Base-by-base conservation (phyloP, 2,888 invertebrate species). In the Protula sp. region DNA sequence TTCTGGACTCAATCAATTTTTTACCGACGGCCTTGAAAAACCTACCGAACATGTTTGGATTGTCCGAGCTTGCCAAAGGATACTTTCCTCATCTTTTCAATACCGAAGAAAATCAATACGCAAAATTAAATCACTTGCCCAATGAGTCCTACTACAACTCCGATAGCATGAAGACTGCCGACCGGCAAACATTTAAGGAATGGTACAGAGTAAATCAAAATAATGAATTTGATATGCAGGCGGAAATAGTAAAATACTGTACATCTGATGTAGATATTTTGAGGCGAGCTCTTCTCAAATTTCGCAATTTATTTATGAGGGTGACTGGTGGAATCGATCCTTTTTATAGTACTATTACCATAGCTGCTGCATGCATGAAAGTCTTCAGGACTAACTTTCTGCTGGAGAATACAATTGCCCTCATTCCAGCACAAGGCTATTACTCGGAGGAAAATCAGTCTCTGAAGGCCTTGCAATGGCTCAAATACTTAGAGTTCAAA, bases 1-100 rank as follows among this genome's bases (percentile, higher is more conserved):
- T 56, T n/a, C n/a, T 56, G 2, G 56, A 56, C 30, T 28, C 28
- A 14, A n/a, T 28, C 5, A 56, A 48, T 48, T 56, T 56, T 48
- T 9, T 56, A 2, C 47, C 47, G 2, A 47, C 30, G 48, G 3
- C 30, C 4, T 26, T 55, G 5, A 4, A 14, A 4, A 31, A n/a
- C 3, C 22, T 55, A 5, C 55, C 56, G n/a, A 30, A 48, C 4
- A 3, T 26, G n/a, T 56, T 56, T 48, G 56, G 48, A 3, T 14
- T 56, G 2, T n/a, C 26, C 4, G 48, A 56, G n/a, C 56, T 48
- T 3, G 28, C 26, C 48, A 56, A 56, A 27, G 56, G 56, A n/a
- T 47, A n/a, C 9, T 56, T 56, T 28, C 47, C 48, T 27, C 56
- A 57, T 30, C 47, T 27, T 5, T 51, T 57, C 5, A 51, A 50